Conservation (phyloP, 2,888 invertebrate genomes). For the Erynnis tages region DNA sequence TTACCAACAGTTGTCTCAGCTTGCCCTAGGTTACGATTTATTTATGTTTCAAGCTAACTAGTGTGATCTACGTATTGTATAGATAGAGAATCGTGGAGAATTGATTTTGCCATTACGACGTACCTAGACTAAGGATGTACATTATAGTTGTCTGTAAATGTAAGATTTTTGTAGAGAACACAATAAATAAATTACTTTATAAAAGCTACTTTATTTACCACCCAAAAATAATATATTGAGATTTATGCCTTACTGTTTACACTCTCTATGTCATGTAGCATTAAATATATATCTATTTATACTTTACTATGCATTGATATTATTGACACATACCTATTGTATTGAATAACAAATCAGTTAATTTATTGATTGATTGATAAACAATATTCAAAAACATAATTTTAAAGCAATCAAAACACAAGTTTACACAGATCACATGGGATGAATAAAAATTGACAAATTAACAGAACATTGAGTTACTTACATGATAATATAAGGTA, state of each 20-base stretch:
- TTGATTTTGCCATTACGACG: slow-evolving; percentile 77
- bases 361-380: neutral
- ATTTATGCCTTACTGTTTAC: too few species aligned
- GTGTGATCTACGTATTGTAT: slow-evolving; percentile 61
- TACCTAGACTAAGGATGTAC: slow-evolving; percentile 79
- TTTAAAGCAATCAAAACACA: neutral
- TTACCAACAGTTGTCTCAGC: slow-evolving; percentile 57
- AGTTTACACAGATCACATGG: slow-evolving; percentile 1
- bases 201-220: neutral
- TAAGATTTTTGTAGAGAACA: slow-evolving; percentile 73
- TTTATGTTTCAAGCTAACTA: slow-evolving; percentile 62
- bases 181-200: slow-evolving; percentile 55
- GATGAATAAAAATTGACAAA: neutral
- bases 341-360: too few species aligned
- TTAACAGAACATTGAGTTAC: too few species aligned
- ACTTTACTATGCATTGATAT: too few species aligned
- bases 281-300: too few species aligned
- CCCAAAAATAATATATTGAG: neutral
- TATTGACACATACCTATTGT: too few species aligned
- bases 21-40: slow-evolving; percentile 69
- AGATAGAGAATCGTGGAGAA: slow-evolving; percentile 55
- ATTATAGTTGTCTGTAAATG: slow-evolving; percentile 75
- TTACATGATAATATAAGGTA: too few species aligned
- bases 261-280: too few species aligned
- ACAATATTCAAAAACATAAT: neutral